Evolutionary conservation across 2,797 vertebrate species (phyloP), one percentile per base, ranked within the genome.

Genomic region (Syndactyla subalaris): DNA sequence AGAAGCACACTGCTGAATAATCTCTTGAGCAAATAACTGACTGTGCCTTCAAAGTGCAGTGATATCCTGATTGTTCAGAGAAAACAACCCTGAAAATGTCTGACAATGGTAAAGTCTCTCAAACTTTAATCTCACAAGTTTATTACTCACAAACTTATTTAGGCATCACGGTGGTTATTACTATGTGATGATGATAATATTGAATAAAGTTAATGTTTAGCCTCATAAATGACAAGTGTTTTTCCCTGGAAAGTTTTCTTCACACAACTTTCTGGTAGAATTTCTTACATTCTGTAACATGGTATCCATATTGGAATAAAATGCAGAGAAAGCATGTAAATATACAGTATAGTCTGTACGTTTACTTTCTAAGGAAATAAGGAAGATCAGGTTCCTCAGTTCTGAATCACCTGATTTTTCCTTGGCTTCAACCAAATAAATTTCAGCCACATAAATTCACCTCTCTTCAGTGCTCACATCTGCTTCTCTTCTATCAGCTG

Each of bases 21-120:
- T 93, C 82, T 66, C 46, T 73, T 86, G 81, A 80, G 82, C 78
- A 95, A 92, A 77, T 82, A 82, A 70, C 61, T 72, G 24, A 5
- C 46, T 55, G 52, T 62, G 43, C 54, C 70, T 92, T 88, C 32
- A 7, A 61, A 66, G 29, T 75, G 88, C 61, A 54, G 18, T 21
- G 75, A 49, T 70, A 51, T 27, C 21, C 2, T 61, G 67, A 29
- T 46, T 76, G 24, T 21, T 77, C 77, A 49, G 65, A 59, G 61
- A 34, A 88, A 90, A 62, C 27, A 62, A 26, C 49, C 18, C 54
- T 57, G 49, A 36, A 90, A 88, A 62, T 54, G 24, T 65, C 49
- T 82, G 79, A 38, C 46, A 87, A 7, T 1, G 5, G 45, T 73
- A 36, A 84, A 85, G 36, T 73, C 48, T 65, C 41, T 58, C 26